A percentile compares a stretch with the other conserved stretches of the same genome.
phyloP scores from a whole-genome alignment of 2,797 vertebrate species.

The Numenius phaeopus region DNA sequence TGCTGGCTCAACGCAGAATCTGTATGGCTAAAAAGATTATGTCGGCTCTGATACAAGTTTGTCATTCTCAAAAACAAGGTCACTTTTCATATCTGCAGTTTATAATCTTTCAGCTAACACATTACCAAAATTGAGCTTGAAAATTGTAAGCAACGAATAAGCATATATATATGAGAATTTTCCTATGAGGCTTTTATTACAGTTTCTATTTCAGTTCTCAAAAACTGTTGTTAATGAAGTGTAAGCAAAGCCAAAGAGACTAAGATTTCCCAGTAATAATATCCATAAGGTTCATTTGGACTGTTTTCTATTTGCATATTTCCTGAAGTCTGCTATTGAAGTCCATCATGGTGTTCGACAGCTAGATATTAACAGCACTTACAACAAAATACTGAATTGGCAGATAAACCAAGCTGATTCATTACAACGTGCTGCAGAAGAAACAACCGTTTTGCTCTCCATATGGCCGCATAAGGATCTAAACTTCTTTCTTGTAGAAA shows the following conservation, averaged over 20 bases:
- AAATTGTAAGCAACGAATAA: neutral
- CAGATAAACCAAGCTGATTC: neutral
- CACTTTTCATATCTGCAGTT: neutral
- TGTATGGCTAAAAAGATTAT: neutral
- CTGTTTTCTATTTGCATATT: neutral
- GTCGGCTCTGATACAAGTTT: neutral
- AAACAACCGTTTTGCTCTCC: neutral
- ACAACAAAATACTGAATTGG: neutral
- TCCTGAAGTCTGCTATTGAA: slow-evolving; percentile 19
- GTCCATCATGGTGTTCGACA: neutral
- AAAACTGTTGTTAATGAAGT: neutral
- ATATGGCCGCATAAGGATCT: neutral
- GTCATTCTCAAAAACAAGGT: neutral
- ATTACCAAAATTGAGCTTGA: neutral
- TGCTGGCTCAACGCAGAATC: neutral
- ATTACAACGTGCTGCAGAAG: neutral
- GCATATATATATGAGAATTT: neutral
- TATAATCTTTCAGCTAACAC: neutral
- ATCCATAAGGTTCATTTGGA: neutral
- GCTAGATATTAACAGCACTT: neutral
- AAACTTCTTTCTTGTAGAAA: neutral
- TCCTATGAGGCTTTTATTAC: neutral
- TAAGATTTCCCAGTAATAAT: neutral
- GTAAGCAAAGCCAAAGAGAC: neutral
- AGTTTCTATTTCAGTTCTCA: neutral